Base-by-base conservation (phyloP, 1,140 invertebrate genomes). In the Melipona quadrifasciata region DNA sequence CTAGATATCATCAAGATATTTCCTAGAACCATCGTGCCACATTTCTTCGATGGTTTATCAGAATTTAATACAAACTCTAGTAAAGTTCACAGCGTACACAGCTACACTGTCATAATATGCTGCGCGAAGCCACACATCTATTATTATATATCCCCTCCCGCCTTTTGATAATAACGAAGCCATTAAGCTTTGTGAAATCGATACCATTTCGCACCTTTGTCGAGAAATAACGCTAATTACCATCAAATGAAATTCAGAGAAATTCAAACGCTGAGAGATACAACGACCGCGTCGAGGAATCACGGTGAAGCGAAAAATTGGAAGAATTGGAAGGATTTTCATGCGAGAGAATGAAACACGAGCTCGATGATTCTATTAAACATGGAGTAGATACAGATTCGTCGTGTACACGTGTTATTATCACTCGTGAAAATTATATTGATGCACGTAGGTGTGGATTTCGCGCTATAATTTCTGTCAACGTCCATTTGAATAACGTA, bases 121-220 rank as follows among this genome's bases (percentile, higher is more conserved):
- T 8, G 14, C 47, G 8, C 21, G 12, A 65, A 74, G 5, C 27
- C 68, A 34, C n/a, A 24, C 27, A 6, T 27, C 2, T 39, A n/a
- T 53, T 53, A 34, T 73, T 74, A 74, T 34, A 27, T 53, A 55
- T 31, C 11, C 34, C 39, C n/a, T 39, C 11, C n/a, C n/a, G n/a
- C n/a, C n/a, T 11, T 74, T 65, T 81, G 53, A 81, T 74, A 65
- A 65, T 14, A 27, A 73, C 27, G 1, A 27, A 72, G 24, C 24
- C 34, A 71, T 58, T 80, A 17, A 39, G 31, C 19, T 21, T 51
- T 17, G 8, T 6, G 61, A 21, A 65, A 51, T 24, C 17, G 61
- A 77, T 51, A 53, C 17, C 21, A 47, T 47, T 31, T 61, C 14
- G 6, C n/a, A 19, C 19, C 58, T 64, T 64, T 21, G 10, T 27